Percentiles rank a stretch among this genome's conserved stretches.
phyloP scores from a whole-genome alignment of 2,888 invertebrate species.

The Bembecia ichneumoniformis region DNA sequence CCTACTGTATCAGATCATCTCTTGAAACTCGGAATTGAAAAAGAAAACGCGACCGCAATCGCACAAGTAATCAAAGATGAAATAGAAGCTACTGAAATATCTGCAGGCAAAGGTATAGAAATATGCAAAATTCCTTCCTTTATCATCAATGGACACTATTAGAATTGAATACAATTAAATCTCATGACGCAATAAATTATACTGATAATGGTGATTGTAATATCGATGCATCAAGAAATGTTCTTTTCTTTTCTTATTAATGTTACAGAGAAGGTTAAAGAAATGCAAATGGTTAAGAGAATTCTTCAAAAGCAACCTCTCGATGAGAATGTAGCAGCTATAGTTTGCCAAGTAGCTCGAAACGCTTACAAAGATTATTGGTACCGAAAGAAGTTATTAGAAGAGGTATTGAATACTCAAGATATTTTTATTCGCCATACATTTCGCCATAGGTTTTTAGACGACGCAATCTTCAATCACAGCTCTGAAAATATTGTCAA shows the following conservation, averaged over 20 bases:
- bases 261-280: conserved; percentile 43
- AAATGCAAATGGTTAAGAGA: conserved; percentile 42
- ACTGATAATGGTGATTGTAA: no score
- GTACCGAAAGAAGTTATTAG: conserved; percentile 46
- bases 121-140: no score
- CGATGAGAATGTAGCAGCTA: conserved; percentile 44
- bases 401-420: conserved; percentile 25
- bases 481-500: no score
- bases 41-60: conserved; percentile 21
- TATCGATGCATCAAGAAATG: background rate
- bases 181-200: no score
- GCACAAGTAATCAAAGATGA: conserved; percentile 46
- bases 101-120: conserved; percentile 38
- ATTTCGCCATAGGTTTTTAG: no score
- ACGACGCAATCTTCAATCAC: no score
- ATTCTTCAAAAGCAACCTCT: conserved; percentile 27
- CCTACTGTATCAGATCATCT: conserved; percentile 51
- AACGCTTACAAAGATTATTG: conserved; percentile 57
- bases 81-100: conserved; percentile 32
- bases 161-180: no score
- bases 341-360: conserved; percentile 47
- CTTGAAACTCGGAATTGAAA: conserved; percentile 31
- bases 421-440: no score
- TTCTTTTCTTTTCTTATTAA: background rate
- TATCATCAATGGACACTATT: no score